Evolutionary conservation across 2,888 invertebrate genomes (phyloP), one percentile per base, ranked within the genome.

Genomic region (Pecten maximus): DNA sequence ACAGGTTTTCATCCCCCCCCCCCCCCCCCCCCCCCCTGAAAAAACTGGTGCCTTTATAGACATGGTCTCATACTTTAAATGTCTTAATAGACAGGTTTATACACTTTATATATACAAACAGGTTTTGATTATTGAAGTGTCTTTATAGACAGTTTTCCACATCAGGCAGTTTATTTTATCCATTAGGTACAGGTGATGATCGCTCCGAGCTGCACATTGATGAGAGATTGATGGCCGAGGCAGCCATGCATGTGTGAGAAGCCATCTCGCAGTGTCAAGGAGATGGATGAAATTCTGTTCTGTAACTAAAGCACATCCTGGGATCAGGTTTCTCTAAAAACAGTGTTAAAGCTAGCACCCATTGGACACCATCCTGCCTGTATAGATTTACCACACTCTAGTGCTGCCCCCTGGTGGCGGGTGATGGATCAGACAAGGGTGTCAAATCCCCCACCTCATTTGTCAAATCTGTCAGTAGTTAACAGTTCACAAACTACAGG

Each of bases 371-470:
- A 12, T 0, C 74, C 35, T 12, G 23, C 23, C 54, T 54, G 54
- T 54, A 74, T 74, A 35, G 74, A 15, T 74, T 74, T 74, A 35
- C 74, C 74, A 74, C 35, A 74, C 74, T 44, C 8, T 10, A 74
- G 74, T 35, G 35, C 74, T 74, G 74, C 74, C 74, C 74, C 35
- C 74, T 74, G 74, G 74, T 74, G 74, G 12, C 16, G 28, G 28
- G 74, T 74, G 74, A 74, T 74, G 74, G 74, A 74, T 74, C 74
- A 74, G 74, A 74, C 74, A 74, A 28, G 74, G 35, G 74, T 74
- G 74, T 74, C 74, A 74, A 74, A 35, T 74, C 74, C 35, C 6
- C 74, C 74, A 74, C 74, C 35, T 74, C 74, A 74, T 74, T 74
- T 74, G 74, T 74, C 74, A 74, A 74, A 74, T 23, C 74, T 74